phyloP scores from a whole-genome alignment of 2,888 invertebrate genomes.

The Cerastis rubricosa region DNA sequence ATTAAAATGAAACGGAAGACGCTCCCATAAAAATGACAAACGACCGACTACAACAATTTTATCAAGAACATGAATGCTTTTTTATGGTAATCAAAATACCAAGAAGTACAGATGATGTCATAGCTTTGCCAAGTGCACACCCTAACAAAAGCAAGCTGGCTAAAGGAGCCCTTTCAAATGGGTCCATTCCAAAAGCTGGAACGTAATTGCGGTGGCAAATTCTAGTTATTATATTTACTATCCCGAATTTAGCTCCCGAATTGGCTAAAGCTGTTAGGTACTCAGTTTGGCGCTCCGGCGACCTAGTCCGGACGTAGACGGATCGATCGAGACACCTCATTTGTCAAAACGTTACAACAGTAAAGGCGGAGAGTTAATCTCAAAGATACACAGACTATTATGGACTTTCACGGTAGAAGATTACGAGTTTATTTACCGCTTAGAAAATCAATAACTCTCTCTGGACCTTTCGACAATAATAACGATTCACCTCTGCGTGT shows the following conservation, averaged over 20 bases:
- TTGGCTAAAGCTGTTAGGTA: conserved; percentile 31
- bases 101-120: conserved; percentile 21
- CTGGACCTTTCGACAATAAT: conserved; percentile 25
- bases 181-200: conserved; percentile 1
- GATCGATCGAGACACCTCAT: conserved; percentile 50
- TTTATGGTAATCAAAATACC: conserved; percentile 23
- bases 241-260: conserved; percentile 20
- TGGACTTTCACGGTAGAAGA: conserved; percentile 9
- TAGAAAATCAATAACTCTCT: conserved; percentile 40
- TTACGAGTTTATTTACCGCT: conserved; percentile 34
- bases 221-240: conserved; percentile 20
- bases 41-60: conserved; percentile 24
- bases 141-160: background rate
- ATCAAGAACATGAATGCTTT: conserved; percentile 25
- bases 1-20: conserved; percentile 42
- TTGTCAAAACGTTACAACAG: conserved; percentile 40
- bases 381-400: conserved; percentile 18
- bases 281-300: conserved; percentile 30
- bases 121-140: conserved; percentile 24
- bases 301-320: conserved; percentile 34
- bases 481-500: conserved; percentile 35
- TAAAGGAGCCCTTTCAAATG: background rate
- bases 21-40: conserved; percentile 50
- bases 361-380: conserved; percentile 32
- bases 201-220: background rate